These are phyloP conservation scores for Callocephalon fimbriatum DNA, from an alignment of 2,113 vertebrate genomes.

Conservation along the genomic window DNA sequence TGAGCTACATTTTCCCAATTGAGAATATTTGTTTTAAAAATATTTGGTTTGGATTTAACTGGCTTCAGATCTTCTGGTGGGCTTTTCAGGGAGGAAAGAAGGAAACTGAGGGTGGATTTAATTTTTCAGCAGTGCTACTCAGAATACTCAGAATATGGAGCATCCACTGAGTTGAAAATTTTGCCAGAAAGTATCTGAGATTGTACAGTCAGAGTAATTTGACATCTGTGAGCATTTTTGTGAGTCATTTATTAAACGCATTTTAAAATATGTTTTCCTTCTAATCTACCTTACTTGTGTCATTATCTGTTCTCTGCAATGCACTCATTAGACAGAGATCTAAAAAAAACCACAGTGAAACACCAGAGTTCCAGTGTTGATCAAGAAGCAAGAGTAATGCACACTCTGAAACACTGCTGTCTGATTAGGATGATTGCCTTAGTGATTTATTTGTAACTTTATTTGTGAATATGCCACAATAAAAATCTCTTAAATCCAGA, in stretches of 20 bases:
- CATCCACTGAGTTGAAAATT: background rate
- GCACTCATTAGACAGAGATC: background rate
- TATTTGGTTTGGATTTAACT: background rate
- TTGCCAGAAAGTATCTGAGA: slow-evolving; percentile 5
- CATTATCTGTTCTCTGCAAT: background rate
- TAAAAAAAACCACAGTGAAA: background rate
- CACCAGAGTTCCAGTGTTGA: background rate
- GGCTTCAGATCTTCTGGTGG: background rate
- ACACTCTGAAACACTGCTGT: background rate
- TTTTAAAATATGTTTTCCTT: slow-evolving; percentile 34
- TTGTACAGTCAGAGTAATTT: slow-evolving; percentile 3
- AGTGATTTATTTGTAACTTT: background rate
- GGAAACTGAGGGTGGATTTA: background rate
- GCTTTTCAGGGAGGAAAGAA: background rate
- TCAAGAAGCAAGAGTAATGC: background rate
- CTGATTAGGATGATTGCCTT: background rate
- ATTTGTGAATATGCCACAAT: background rate
- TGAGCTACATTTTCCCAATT: background rate
- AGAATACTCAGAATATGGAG: background rate
- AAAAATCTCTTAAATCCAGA: background rate
- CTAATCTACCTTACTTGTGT: slow-evolving; percentile 21
- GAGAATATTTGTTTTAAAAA: background rate
- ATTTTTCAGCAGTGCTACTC: background rate
- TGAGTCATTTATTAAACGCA: slow-evolving; percentile 40
- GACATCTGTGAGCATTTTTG: slow-evolving; percentile 1